Evolutionary conservation across 2,797 vertebrate genomes (phyloP).

Genomic region (Anabas testudineus): DNA sequence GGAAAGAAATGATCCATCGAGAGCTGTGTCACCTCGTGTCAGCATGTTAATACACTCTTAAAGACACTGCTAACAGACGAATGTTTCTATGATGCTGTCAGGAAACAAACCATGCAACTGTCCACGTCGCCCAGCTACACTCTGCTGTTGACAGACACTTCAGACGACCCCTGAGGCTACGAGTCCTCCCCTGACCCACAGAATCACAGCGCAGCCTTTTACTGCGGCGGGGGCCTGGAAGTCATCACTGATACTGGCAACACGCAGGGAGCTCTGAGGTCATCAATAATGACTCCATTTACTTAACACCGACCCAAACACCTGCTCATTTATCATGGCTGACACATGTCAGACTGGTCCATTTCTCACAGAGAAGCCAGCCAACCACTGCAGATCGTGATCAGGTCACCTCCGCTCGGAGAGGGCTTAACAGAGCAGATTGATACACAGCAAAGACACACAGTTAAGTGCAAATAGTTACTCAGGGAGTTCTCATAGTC

Average conservation of each 20-base stretch:
- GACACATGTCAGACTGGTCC: conserved; percentile 70
- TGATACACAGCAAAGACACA: conserved; percentile 39
- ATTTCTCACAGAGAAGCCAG: conserved; percentile 65
- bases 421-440: conserved; percentile 44
- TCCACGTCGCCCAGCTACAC: conserved; percentile 59
- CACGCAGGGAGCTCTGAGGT: conserved; percentile 70
- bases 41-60: too few relatives aligned
- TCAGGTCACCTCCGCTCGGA: conserved; percentile 70
- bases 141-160: conserved; percentile 54
- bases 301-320: conserved; percentile 79
- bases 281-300: conserved; percentile 79
- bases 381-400: conserved; percentile 56
- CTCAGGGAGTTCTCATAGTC: conserved; percentile 2
- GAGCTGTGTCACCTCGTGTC: too few relatives aligned
- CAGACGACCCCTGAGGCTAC: conserved; percentile 47
- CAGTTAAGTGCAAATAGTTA: conserved; percentile 37
- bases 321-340: conserved; percentile 74
- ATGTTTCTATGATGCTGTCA: neutral
- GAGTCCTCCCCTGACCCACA: conserved; percentile 57
- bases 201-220: conserved; percentile 66
- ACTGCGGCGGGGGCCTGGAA: conserved; percentile 63
- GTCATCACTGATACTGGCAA: conserved; percentile 69
- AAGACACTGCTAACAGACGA: too few relatives aligned
- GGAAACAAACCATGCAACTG: conserved; percentile 22
- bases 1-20: too few relatives aligned